Evolutionary conservation across 2,888 invertebrate species (phyloP).

Genomic region (Asteroscopus sphinx): DNA sequence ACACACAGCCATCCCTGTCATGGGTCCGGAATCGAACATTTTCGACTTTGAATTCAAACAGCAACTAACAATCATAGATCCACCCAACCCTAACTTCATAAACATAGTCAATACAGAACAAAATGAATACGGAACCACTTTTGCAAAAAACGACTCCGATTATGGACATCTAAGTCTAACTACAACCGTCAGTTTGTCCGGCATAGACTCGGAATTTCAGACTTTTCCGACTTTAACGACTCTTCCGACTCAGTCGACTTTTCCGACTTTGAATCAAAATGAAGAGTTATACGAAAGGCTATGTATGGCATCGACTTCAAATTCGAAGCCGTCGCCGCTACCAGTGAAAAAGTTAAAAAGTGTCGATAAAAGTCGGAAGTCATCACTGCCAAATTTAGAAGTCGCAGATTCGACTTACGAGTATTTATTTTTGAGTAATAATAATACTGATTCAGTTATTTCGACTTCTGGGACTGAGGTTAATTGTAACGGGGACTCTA

Average conservation of each 20-base stretch:
- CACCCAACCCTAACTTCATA: conserved; percentile 67
- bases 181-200: conserved; percentile 78
- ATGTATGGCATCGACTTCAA: conserved; percentile 82
- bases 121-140: conserved; percentile 79
- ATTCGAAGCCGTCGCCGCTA: conserved; percentile 65
- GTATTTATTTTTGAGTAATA: conserved; percentile 76
- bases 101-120: conserved; percentile 84
- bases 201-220: conserved; percentile 47
- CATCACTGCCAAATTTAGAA: conserved; percentile 81
- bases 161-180: conserved; percentile 85
- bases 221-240: conserved; percentile 14
- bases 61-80: conserved; percentile 55
- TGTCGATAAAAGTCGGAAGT: conserved; percentile 75
- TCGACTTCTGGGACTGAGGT: conserved; percentile 46
- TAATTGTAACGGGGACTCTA: conserved; percentile 51
- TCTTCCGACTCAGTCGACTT: conserved; percentile 51
- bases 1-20: conserved; percentile 82
- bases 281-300: conserved; percentile 78
- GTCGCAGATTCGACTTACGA: conserved; percentile 77
- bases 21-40: conserved; percentile 74
- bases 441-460: conserved; percentile 52
- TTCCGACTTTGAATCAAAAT: conserved; percentile 32
- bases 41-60: conserved; percentile 81
- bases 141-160: conserved; percentile 69
- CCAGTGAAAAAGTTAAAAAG: conserved; percentile 69